Base-by-base conservation (phyloP, 2,797 vertebrate species). In the Oceanodroma leucorhoa region DNA sequence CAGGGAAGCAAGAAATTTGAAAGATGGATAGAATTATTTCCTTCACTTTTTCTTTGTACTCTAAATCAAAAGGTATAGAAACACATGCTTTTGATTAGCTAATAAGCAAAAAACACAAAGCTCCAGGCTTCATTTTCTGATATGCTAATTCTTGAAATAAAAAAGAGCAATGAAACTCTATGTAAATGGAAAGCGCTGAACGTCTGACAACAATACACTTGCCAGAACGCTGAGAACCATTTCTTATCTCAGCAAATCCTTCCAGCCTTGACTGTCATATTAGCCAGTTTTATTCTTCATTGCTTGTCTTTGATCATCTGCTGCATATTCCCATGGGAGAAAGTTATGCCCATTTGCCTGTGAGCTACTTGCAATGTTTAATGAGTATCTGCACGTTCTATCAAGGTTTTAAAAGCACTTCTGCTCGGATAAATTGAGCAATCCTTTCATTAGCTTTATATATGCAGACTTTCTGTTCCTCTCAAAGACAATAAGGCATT, bases 261-360 rank as follows among this genome's bases (percentile, higher is more conserved):
- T 72, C 77, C 83, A 94, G 90, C 86, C 94, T 91, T 85, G 79
- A 83, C 91, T 93, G 70, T 94, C 90, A 87, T 66, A 80, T 95
- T 95, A 97, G 82, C 92, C 89, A 82, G 83, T 94, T 97, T 96
- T 90, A 76, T 95, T 96, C 95, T 92, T 93, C 71, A 24, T 87
- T 95, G 71, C 82, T 93, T 94, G 94, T 78, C 91, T 85, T 82
- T 92, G 88, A 97, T 96, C 92, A 91, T 90, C 88, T 94, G 71
- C 94, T 92, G 40, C 57, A 20, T 14, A 27, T 75, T 96, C 91
- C 92, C 71, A 48, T 7, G 83, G 58, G 91, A 92, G 87, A 92
- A 88, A 87, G 89, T 92, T 60, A 16, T 90, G 89, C 83, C 83
- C 83, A 27, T 92, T 93, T 93, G 90, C 87, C 83, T 82, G 50